These are phyloP conservation scores for Lottia gigantea DNA, from an alignment of 2,888 invertebrate species.

Conservation along the genomic window DNA sequence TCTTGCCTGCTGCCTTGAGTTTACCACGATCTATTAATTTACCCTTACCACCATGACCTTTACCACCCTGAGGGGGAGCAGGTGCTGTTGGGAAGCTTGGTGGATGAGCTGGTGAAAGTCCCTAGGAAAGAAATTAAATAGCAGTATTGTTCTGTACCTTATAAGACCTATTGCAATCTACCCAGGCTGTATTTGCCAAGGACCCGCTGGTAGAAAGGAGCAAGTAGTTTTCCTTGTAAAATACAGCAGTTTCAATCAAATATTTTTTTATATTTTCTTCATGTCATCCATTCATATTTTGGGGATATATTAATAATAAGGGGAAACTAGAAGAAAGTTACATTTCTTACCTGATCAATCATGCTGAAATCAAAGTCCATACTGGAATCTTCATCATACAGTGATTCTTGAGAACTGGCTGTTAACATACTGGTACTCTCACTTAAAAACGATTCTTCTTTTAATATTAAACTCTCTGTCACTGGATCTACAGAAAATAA, in stretches of 20 bases:
- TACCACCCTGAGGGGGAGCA: background rate
- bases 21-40: constrained; percentile 8
- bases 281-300: too few species aligned
- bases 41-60: constrained; percentile 6
- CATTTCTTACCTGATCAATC: constrained; percentile 53
- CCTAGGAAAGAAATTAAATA: constrained; percentile 25
- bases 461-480: constrained; percentile 17
- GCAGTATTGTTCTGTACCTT: too few species aligned
- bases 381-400: constrained; percentile 64
- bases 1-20: background rate
- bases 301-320: too few species aligned
- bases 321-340: too few species aligned
- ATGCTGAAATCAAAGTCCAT: constrained; percentile 63
- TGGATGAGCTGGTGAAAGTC: constrained; percentile 35
- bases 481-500: too few species aligned
- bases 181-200: too few species aligned
- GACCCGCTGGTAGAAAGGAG: too few species aligned
- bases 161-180: too few species aligned
- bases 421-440: constrained; percentile 32
- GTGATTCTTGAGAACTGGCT: constrained; percentile 70
- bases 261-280: too few species aligned
- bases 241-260: too few species aligned
- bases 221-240: too few species aligned
- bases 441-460: constrained; percentile 40
- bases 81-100: background rate